A percentile compares a stretch with the other conserved stretches of the same genome.
Conservation (phyloP, 2,888 invertebrate genomes). For the Notocelia uddmanniana region DNA sequence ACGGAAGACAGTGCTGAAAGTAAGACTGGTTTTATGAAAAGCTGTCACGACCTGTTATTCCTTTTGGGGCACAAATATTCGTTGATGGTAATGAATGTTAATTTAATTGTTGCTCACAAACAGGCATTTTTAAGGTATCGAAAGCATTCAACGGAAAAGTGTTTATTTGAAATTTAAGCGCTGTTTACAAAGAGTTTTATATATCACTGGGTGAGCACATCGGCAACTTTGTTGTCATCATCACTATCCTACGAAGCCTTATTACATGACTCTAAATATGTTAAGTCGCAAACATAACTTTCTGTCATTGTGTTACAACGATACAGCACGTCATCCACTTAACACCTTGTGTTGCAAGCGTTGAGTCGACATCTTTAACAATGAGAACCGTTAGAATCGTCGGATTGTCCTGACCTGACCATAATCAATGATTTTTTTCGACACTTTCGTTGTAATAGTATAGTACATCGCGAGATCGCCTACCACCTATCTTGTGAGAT, state of each 20-base stretch:
- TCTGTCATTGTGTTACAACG: constrained; percentile 49
- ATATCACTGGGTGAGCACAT: background rate
- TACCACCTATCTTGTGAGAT: constrained; percentile 31
- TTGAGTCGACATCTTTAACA: constrained; percentile 61
- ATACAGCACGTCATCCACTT: constrained; percentile 45
- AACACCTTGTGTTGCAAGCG: constrained; percentile 60
- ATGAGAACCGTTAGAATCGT: constrained; percentile 52
- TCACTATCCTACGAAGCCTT: constrained; percentile 31
- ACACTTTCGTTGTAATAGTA: constrained; percentile 5
- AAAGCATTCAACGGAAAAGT: background rate
- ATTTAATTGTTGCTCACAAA: background rate
- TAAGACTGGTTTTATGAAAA: constrained; percentile 4
- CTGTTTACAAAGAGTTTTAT: background rate
- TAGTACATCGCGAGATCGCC: constrained; percentile 6
- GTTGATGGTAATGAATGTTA: background rate
- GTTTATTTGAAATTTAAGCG: background rate
- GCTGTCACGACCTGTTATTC: background rate
- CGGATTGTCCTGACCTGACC: constrained; percentile 41
- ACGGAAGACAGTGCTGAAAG: background rate
- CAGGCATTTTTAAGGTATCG: background rate
- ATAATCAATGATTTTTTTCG: constrained; percentile 18
- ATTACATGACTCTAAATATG: constrained; percentile 44
- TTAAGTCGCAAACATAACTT: constrained; percentile 39
- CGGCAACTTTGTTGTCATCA: constrained; percentile 19
- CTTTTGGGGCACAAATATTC: background rate